Base-by-base conservation (phyloP, 2,888 invertebrate genomes). In the Nephrotoma appendiculata region DNA sequence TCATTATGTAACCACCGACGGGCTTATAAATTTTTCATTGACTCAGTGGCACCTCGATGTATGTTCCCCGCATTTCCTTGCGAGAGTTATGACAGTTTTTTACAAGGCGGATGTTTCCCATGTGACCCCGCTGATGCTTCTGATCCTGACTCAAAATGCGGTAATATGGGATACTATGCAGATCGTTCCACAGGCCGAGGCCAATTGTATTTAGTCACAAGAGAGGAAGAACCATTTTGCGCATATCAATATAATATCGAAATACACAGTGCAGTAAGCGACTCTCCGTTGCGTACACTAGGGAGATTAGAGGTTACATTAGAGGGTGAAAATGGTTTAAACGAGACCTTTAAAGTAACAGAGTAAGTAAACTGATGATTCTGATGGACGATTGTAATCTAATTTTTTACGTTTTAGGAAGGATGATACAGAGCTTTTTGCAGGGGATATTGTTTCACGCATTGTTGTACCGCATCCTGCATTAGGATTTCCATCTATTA, bases 151-250 rank as follows among this genome's bases (percentile, higher is more conserved):
- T 92, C 93, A 1, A 92, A 94, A 0, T 98, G 98, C 91, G 97
- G 97, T 48, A 96, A 97, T 90, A 97, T 98, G 97, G 98, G 98
- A 0, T 98, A 97, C 92, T 97, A 97, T 91, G 96, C 98, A 0
- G 96, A 98, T 91, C 93, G 95, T 86, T 96, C 96, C 0, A 93
- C 94, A 5, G 97, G 96, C 0, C 93, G 97, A 43, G 98, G 98
- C 0, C 96, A 96, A 89, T 93, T 98, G n/a, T 98, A 96, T 90
- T 92, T 98, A 85, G 93, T 97, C 4, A 98, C 98, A 0, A 93
- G 98, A 88, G 96, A 97, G 88, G 96, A 97, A 90, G 97, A 97
- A 91, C 98, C 98, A 0, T 98, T 98, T 91, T 98, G 98, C 92
- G 98, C 97, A 0, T 96, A 98, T 91, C 98, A 98, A 90, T 98